Evolutionary conservation across 30 jellyfish, hydroid and myxozoan species (phyloP).

Genomic region (Aurelia aurita): DNA sequence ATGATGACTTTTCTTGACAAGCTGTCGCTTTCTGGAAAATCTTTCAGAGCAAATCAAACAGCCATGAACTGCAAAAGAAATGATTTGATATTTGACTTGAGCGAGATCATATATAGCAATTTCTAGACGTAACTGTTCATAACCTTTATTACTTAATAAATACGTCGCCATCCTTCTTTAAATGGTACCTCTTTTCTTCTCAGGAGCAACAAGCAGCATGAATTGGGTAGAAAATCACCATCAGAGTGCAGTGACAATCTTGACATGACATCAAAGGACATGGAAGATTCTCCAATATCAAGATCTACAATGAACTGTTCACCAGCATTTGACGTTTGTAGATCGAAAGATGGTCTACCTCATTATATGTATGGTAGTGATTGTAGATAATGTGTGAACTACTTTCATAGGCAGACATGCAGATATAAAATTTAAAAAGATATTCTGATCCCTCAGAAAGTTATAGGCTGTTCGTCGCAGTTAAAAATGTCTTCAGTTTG

Average conservation of each 20-base stretch:
- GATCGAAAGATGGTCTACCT: constrained; percentile 57
- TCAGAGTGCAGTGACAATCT: constrained; percentile 54
- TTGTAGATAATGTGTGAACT: constrained; percentile 30
- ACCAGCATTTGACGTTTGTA: constrained; percentile 68
- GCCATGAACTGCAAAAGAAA: too few relatives aligned
- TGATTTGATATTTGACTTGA: too few relatives aligned
- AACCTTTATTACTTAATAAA: too few relatives aligned
- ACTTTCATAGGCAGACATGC: not conserved
- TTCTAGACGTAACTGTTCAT: too few relatives aligned
- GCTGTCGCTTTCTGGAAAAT: too few relatives aligned
- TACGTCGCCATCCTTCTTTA: not conserved
- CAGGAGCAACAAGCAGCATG: constrained; percentile 71
- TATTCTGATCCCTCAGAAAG: too few relatives aligned
- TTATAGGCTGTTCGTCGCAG: too few relatives aligned
- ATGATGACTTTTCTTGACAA: too few relatives aligned
- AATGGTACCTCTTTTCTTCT: not conserved
- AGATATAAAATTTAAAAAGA: not conserved
- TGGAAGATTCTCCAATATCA: constrained; percentile 40
- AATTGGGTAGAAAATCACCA: constrained; percentile 43
- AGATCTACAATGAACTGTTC: constrained; percentile 71
- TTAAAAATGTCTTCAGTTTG: too few relatives aligned
- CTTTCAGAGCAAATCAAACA: too few relatives aligned
- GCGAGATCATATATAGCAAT: too few relatives aligned
- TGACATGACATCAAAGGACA: constrained; percentile 40
- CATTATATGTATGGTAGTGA: constrained; percentile 42